These are phyloP conservation scores for Cepaea hortensis DNA, from an alignment of 2,888 invertebrate species.

Conservation along the genomic window DNA sequence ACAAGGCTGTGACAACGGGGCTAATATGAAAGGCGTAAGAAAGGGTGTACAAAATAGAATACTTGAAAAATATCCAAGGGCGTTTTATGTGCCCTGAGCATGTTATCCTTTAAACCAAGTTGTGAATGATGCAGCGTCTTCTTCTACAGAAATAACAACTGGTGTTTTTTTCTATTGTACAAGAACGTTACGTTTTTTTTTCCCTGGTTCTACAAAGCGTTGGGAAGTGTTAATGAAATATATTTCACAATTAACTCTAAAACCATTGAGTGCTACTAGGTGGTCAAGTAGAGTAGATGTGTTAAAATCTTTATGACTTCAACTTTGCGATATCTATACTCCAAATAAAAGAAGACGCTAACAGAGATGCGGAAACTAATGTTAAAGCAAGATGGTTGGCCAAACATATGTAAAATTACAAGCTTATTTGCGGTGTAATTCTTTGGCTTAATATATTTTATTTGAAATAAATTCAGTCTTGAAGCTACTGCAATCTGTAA, in stretches of 20 bases:
- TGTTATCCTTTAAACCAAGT: not conserved
- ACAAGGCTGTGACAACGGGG: not conserved
- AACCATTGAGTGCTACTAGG: not conserved
- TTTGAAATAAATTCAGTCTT: not conserved
- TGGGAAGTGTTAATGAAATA: not conserved
- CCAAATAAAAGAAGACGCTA: not conserved
- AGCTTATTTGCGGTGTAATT: not conserved
- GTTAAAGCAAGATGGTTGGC: no score
- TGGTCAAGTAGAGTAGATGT: not conserved
- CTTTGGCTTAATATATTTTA: slow-evolving; percentile 13
- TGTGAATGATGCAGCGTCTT: no score
- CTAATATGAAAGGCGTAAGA: not conserved
- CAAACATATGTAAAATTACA: not conserved
- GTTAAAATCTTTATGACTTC: not conserved
- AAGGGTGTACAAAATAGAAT: not conserved
- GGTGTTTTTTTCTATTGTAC: not conserved
- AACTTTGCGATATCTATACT: no score
- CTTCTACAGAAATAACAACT: no score
- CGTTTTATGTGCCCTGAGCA: not conserved
- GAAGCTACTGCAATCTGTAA: slow-evolving; percentile 6
- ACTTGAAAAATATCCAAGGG: no score
- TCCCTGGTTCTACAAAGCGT: not conserved
- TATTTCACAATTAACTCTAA: not conserved
- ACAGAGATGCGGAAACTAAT: not conserved
- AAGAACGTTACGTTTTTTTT: not conserved